phyloP scores from a whole-genome alignment of 2,797 vertebrate genomes.

The Lutjanus argentimaculatus region DNA sequence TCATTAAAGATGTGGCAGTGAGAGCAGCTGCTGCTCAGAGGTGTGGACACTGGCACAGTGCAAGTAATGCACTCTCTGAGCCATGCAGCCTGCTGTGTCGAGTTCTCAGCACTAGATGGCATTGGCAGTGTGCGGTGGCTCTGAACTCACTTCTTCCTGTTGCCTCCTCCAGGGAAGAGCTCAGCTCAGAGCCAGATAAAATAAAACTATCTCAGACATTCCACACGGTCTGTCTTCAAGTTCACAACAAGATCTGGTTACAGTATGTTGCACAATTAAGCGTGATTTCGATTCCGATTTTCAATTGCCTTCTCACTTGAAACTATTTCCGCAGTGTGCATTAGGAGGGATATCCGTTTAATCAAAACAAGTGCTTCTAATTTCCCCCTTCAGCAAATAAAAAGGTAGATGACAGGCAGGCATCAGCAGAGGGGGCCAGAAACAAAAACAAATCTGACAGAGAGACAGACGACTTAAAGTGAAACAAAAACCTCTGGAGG shows the following conservation, averaged over 20 bases:
- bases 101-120: conserved; percentile 79
- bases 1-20: conserved; percentile 16
- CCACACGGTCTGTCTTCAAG: neutral
- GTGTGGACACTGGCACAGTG: conserved; percentile 30
- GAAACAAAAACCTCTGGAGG: conserved; percentile 4
- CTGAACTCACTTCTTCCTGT: conserved; percentile 45
- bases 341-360: accelerated
- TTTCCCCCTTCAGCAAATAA: neutral
- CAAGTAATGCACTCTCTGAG: neutral
- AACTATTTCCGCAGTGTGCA: neutral
- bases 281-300: conserved; percentile 5
- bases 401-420: neutral
- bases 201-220: conserved; percentile 20
- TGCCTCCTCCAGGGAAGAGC: conserved; percentile 25
- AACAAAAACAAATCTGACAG: neutral
- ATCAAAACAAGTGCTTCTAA: neutral
- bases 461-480: neutral
- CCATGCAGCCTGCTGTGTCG: conserved; percentile 62
- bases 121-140: conserved; percentile 66
- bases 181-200: conserved; percentile 11
- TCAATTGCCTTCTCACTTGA: neutral
- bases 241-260: neutral
- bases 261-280: neutral
- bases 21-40: neutral
- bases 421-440: neutral